Evolutionary conservation across 2,888 invertebrate species (phyloP), one percentile per base, ranked within the genome.

Genomic region (Thymelicus sylvestris): DNA sequence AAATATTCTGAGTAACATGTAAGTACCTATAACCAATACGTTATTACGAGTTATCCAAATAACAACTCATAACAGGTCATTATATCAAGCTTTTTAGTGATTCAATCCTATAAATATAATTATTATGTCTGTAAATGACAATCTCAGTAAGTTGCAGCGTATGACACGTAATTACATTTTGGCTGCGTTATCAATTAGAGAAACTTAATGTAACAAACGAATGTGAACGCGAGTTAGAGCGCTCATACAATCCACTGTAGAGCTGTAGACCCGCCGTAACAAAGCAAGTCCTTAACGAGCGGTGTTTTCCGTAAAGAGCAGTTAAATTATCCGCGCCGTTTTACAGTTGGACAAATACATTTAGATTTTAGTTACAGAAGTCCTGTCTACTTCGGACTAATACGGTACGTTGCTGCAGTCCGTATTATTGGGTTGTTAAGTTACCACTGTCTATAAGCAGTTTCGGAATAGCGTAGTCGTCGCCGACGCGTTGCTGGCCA

Each of bases 331-430:
- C 68, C 75, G 77, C 74, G 78, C 75, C 77, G 7, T 8, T 48
- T 78, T 77, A 80, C 79, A 83, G 79, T 83, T 81, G 77, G 80
- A 81, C 82, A 86, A 87, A 87, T 85, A 83, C 78, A 84, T 85
- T 82, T 55, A 55, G 24, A 55, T 24, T 81, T 77, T 74, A 73
- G 77, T 76, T 77, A 79, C 78, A 69, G 81, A 81, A 77, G 79
- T 76, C 76, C 71, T 74, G 73, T 75, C 79, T 73, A 74, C 74
- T 75, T 8, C 10, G 44, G 19, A 19, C 19, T 19, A 44, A 3
- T 44, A 44, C 8, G 44, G 12, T 44, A 44, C 2, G 10, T 10
- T 12, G 44, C 12, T 31, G 5, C 31, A 31, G 3, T 31, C 31
- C 2, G 3, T 31, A 31, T 31, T 31, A 31, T 31, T 31, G 5